phyloP scores from a whole-genome alignment of 2,797 vertebrate genomes.

The Oryzias dopingdopingensis region DNA sequence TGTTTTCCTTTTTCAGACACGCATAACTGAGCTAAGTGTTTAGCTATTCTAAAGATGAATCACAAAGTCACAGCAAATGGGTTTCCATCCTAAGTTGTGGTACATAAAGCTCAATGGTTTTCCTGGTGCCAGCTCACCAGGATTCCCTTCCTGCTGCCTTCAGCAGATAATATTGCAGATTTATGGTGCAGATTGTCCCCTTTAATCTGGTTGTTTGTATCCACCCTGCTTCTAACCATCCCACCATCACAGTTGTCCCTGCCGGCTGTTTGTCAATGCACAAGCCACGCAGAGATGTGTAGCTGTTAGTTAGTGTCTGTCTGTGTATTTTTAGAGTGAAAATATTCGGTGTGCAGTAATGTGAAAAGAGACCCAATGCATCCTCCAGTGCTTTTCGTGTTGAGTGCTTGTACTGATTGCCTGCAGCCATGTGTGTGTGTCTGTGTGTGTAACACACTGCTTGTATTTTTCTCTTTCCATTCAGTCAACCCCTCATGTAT shows the following conservation, averaged over 20 bases:
- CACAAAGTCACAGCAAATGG: conserved; percentile 39
- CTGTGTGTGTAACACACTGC: conserved; percentile 1
- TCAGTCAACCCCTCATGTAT: conserved; percentile 48
- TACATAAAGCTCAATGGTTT: conserved; percentile 25
- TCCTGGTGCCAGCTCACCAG: conserved; percentile 19
- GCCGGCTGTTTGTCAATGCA: conserved; percentile 25
- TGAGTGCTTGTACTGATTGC: conserved; percentile 38
- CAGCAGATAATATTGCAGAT: conserved; percentile 56
- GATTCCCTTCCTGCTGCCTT: conserved; percentile 32
- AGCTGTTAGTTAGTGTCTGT: conserved; percentile 7
- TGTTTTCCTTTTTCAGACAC: conserved; percentile 31
- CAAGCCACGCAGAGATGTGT: conserved; percentile 7
- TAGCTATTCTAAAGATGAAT: conserved; percentile 50
- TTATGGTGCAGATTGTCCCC: conserved; percentile 54
- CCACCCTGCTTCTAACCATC: conserved; percentile 25
- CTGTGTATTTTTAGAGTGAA: conserved; percentile 23
- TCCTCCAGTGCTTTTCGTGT: conserved; percentile 21
- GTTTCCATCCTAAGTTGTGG: conserved; percentile 42
- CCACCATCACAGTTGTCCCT: conserved; percentile 21
- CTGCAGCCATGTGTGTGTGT: conserved; percentile 18
- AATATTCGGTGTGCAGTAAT: conserved; percentile 34
- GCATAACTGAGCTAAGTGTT: conserved; percentile 38
- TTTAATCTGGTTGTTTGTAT: conserved; percentile 58
- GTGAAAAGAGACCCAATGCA: conserved; percentile 14
- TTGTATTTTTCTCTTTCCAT: conserved; percentile 22